Evolutionary conservation across 2,888 invertebrate species (phyloP).

Genomic region (Allophyes oxyacanthae): DNA sequence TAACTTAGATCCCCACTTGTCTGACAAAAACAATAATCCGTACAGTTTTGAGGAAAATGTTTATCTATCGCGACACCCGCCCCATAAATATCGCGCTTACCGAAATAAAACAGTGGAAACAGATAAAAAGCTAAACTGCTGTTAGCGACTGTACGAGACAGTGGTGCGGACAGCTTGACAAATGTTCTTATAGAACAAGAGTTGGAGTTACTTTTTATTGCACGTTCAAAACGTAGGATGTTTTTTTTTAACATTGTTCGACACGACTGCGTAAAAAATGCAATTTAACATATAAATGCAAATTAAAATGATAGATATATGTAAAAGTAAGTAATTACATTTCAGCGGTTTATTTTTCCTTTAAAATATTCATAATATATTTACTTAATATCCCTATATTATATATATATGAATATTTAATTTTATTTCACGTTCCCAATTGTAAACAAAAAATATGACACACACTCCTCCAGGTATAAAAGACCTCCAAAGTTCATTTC

Average conservation of each 20-base stretch:
- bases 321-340: constrained; percentile 3
- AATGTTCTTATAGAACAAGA: constrained; percentile 57
- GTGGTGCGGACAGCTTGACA: constrained; percentile 74
- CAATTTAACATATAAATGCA: constrained; percentile 13
- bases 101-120: constrained; percentile 83
- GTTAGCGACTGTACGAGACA: constrained; percentile 69
- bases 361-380: no score
- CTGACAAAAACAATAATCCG: constrained; percentile 86
- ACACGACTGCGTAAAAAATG: constrained; percentile 16
- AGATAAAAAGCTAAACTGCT: constrained; percentile 83
- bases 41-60: constrained; percentile 83
- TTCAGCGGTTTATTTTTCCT: not conserved
- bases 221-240: constrained; percentile 23
- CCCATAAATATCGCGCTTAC: constrained; percentile 82
- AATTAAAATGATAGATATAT: constrained; percentile 8
- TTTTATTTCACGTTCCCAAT: no score
- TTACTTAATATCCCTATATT: no score
- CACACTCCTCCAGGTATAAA: no score
- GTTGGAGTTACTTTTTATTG: constrained; percentile 36
- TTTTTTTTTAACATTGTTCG: constrained; percentile 19
- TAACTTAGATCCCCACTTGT: constrained; percentile 79
- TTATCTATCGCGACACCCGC: constrained; percentile 85
- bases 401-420: no score
- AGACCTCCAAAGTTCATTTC: no score
- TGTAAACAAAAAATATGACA: no score